phyloP scores from a whole-genome alignment of 2,888 invertebrate species.

The Phoenoteleia sp. region DNA sequence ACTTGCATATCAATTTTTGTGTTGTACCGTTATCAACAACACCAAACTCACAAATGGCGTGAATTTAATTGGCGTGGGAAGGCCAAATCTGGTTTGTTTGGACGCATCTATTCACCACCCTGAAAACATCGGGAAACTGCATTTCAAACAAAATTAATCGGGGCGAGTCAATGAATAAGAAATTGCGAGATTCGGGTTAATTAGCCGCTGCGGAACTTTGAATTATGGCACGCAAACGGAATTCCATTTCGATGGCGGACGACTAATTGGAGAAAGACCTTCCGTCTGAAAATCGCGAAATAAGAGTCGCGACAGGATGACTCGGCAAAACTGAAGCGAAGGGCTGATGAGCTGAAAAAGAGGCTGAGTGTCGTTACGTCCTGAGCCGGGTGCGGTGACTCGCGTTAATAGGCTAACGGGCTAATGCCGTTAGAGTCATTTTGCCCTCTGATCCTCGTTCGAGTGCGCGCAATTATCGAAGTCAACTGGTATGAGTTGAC shows the following conservation, averaged over 20 bases:
- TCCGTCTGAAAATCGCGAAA: neutral
- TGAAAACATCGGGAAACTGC: neutral
- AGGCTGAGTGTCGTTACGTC: constrained; percentile 11
- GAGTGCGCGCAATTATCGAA: too few relatives aligned
- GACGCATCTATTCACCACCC: constrained; percentile 22
- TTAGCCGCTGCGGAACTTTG: constrained; percentile 22
- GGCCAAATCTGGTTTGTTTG: constrained; percentile 26
- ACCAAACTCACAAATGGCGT: constrained; percentile 6
- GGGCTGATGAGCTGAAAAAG: constrained; percentile 7
- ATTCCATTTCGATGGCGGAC: neutral
- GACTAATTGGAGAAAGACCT: neutral
- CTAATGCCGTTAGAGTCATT: constrained; percentile 82
- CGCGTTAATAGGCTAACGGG: constrained; percentile 77
- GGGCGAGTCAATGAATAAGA: constrained; percentile 41
- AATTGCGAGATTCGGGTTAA: constrained; percentile 23
- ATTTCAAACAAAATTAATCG: constrained; percentile 21
- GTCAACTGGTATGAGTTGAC: constrained; percentile 84
- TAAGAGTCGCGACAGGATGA: constrained; percentile 2
- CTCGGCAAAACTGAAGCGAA: neutral
- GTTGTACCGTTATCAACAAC: neutral
- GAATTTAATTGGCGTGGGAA: constrained; percentile 63
- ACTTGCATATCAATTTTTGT: constrained; percentile 27
- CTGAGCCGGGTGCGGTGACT: constrained; percentile 45
- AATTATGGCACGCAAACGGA: neutral
- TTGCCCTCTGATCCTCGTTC: constrained; percentile 83